Evolutionary conservation across 2,113 vertebrate species (phyloP).

Genomic region (Reinhardtius hippoglossoides): DNA sequence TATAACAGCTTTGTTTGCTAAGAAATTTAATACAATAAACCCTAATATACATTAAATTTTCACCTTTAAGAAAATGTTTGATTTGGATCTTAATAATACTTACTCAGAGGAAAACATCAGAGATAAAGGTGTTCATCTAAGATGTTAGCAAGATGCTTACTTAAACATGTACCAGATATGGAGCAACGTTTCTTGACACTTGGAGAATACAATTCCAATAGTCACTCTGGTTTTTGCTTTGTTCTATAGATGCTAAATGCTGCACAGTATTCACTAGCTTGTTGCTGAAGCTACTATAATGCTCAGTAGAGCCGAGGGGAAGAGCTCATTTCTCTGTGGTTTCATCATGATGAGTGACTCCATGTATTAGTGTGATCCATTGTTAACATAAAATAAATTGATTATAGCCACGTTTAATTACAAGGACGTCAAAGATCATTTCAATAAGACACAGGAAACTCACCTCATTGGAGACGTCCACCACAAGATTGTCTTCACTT

Average conservation of each 20-base stretch:
- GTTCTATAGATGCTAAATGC: too few relatives aligned
- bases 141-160: neutral
- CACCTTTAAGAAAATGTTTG: too few relatives aligned
- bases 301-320: neutral
- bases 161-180: neutral
- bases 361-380: neutral
- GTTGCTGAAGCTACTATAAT: neutral
- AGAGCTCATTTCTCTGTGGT: neutral
- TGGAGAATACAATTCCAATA: too few relatives aligned
- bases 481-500: constrained; percentile 80
- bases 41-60: neutral
- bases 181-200: neutral
- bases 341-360: neutral
- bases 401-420: neutral
- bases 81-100: too few relatives aligned
- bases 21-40: too few relatives aligned
- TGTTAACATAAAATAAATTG: neutral
- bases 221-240: too few relatives aligned
- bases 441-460: constrained; percentile 6
- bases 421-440: neutral
- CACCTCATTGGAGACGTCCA: constrained; percentile 80
- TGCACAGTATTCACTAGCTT: neutral
- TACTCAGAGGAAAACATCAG: neutral
- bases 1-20: too few relatives aligned
- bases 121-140: too few relatives aligned